These are phyloP conservation scores for Forbesichthys agassizii DNA, from an alignment of 2,113 vertebrate genomes.

Conservation along the genomic window DNA sequence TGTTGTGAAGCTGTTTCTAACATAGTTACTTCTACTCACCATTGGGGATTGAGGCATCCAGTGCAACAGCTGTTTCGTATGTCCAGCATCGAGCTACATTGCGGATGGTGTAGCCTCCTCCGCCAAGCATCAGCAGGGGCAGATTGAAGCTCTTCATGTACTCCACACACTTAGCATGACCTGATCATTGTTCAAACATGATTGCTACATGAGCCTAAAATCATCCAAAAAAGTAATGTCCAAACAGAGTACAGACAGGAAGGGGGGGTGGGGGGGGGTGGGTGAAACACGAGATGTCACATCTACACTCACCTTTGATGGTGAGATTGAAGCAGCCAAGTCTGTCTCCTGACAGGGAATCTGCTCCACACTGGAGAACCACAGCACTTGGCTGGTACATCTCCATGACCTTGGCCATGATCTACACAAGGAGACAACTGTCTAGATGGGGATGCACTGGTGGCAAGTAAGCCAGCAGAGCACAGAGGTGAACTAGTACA, in stretches of 20 bases:
- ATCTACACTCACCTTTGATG: slow-evolving; percentile 86
- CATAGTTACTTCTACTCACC: slow-evolving; percentile 52
- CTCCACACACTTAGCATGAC: slow-evolving; percentile 98
- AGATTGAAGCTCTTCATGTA: slow-evolving; percentile 98
- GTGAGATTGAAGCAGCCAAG: slow-evolving; percentile 98
- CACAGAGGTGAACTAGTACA: neutral
- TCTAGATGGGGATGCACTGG: neutral
- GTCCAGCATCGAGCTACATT: slow-evolving; percentile 98
- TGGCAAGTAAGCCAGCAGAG: neutral
- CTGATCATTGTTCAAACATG: slow-evolving; percentile 60
- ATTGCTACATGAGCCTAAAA: neutral
- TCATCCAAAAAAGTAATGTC: neutral
- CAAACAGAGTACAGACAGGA: neutral
- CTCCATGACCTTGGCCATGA: slow-evolving; percentile 99
- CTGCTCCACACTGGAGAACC: slow-evolving; percentile 94
- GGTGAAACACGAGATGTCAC: neutral
- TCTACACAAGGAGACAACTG: slow-evolving; percentile 68
- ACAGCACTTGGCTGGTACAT: slow-evolving; percentile 98
- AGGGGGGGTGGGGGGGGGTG: neutral
- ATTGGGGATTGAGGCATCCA: slow-evolving; percentile 95
- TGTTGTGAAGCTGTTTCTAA: neutral
- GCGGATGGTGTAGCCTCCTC: slow-evolving; percentile 96
- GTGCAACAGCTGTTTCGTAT: slow-evolving; percentile 91
- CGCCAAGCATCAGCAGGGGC: slow-evolving; percentile 96
- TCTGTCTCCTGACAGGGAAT: slow-evolving; percentile 94